Evolutionary conservation across 2,113 vertebrate species (phyloP).

Genomic region (Sceloporus undulatus): DNA sequence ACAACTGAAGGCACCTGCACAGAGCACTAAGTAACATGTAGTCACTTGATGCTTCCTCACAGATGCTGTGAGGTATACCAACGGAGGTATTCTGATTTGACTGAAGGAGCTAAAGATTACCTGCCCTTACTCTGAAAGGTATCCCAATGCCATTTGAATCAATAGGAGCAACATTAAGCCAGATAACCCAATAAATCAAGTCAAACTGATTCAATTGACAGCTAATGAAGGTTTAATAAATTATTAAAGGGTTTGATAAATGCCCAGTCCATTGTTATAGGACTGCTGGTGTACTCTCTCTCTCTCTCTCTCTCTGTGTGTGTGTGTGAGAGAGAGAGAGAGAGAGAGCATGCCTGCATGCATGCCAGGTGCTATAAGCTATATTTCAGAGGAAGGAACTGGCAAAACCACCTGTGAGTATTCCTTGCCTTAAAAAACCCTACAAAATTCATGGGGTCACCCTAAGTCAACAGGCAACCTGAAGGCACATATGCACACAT

Average conservation of each 20-base stretch:
- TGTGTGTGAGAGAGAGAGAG: no score
- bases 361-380: no score
- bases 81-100: slow-evolving; percentile 10
- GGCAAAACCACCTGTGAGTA: no score
- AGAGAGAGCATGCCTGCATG: no score
- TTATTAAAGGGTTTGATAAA: slow-evolving; percentile 19
- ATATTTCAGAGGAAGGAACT: no score
- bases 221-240: slow-evolving; percentile 30
- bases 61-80: neutral
- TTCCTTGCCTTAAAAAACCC: no score
- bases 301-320: no score
- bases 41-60: neutral
- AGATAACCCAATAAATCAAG: slow-evolving; percentile 19
- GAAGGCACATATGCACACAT: no score
- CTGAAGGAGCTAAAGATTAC: neutral
- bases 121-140: neutral
- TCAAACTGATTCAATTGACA: slow-evolving; percentile 8
- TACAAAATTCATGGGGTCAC: no score
- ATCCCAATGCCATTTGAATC: neutral
- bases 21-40: neutral
- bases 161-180: slow-evolving; percentile 18
- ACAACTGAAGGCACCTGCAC: neutral
- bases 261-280: slow-evolving; percentile 14
- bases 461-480: no score
- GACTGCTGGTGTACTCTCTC: neutral